Evolutionary conservation across 35 echinoderm and acorn worm genomes (phyloP), one percentile per base, ranked within the genome.

Genomic region (Lytechinus pictus): DNA sequence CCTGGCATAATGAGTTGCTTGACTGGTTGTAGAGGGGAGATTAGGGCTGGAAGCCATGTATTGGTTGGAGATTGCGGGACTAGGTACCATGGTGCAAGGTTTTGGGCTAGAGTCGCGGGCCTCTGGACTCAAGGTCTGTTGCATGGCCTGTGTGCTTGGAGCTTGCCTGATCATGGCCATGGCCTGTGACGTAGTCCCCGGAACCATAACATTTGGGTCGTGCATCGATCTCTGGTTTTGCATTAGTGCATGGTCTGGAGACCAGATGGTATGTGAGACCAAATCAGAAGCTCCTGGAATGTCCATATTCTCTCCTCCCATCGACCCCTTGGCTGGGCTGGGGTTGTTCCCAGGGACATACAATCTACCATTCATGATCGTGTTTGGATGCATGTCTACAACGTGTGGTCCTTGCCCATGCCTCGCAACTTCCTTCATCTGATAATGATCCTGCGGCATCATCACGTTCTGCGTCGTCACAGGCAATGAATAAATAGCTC

Each of bases 161-260:
- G 94, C 97, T 61, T 96, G 93, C 54, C 96, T 95, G 27, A 97
- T 97, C 13, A 90, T 57, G n/a, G 97, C 93, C 29, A 96, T 96
- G 53, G 93, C 54, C 21, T 95, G 94, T 8, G 94, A 95, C 10
- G 33, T 95, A n/a, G 27, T 89, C 5, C 52, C 53, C 91, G 90
- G 95, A 28, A 95, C 87, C 27, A 93, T 9, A 54, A 93, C 92
- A 5, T 57, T 53, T 4, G 92, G 12, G 54, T 93, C 92, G 9
- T 93, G 92, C 53, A 93, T 54, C 16, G 92, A 14, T 54, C 55
- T 93, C 54, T 54, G 9, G 54, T 95, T 95, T n/a, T 60, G 53
- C 28, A 54, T 52, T 14, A 86, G 24, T 79, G 52, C 54, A 54
- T 11, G 21, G 1, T 11, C 53, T 52, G 19, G 86, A 24, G 29